Percentiles rank a stretch among this genome's conserved stretches.
phyloP scores from a whole-genome alignment of 2,113 vertebrate species.

The Solea solea region DNA sequence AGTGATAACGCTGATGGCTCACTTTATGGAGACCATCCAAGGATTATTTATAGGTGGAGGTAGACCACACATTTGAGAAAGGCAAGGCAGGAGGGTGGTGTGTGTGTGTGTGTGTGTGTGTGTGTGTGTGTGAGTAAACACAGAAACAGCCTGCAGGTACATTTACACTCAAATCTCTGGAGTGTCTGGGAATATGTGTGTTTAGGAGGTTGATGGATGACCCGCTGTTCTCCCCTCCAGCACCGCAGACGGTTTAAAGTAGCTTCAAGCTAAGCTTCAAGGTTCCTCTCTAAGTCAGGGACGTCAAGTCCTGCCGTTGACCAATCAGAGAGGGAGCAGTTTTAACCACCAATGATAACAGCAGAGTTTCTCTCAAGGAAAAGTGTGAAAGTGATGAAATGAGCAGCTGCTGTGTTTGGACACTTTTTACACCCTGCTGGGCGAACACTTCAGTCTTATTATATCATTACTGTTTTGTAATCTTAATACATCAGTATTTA shows the following conservation, averaged over 20 bases:
- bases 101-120: neutral
- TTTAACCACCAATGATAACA: neutral
- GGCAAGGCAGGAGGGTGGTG: constrained; percentile 1
- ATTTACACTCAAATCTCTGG: constrained; percentile 44
- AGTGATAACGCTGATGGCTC: constrained; percentile 57
- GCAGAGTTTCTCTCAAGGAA: neutral
- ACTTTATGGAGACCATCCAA: constrained; percentile 53
- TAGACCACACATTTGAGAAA: constrained; percentile 27
- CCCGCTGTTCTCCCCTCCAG: constrained; percentile 7
- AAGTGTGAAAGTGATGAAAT: constrained; percentile 28
- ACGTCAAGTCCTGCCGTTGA: neutral
- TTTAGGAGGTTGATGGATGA: constrained; percentile 27
- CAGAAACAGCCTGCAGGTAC: constrained; percentile 44
- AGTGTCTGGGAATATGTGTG: constrained; percentile 44
- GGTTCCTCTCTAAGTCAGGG: neutral
- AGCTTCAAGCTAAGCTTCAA: constrained; percentile 15
- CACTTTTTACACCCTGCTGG: constrained; percentile 16
- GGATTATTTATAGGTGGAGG: constrained; percentile 65
- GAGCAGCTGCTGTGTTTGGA: constrained; percentile 22
- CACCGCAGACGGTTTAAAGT: neutral
- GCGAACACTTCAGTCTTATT: neutral
- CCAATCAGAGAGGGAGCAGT: neutral
- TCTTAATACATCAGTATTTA: no score
- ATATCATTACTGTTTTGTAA: no score
- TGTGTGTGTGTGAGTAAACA: constrained; percentile 35